Evolutionary conservation across 2,113 vertebrate genomes (phyloP).

Genomic region (Nestor notabilis): DNA sequence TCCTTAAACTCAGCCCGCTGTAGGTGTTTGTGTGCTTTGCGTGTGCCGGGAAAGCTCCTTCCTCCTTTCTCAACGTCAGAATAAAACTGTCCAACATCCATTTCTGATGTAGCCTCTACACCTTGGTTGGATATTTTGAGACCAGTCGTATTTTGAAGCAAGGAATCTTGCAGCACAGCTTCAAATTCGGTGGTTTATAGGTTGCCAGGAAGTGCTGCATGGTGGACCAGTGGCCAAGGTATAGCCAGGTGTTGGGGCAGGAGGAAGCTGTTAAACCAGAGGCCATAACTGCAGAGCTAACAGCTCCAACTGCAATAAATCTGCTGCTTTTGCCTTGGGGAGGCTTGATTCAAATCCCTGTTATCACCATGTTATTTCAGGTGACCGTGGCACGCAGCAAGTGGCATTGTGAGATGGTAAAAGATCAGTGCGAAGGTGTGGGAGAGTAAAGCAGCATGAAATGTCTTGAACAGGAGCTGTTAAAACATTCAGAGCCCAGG

Average conservation of each 20-base stretch:
- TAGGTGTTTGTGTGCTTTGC: not conserved
- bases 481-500: not conserved
- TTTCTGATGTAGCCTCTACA: not conserved
- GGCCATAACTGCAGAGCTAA: not conserved
- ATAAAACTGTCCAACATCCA: fast-evolving
- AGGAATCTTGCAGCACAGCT: not conserved
- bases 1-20: fast-evolving
- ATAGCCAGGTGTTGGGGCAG: fast-evolving
- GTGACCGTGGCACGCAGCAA: not conserved
- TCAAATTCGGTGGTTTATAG: too few species aligned
- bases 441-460: not conserved
- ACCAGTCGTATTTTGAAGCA: not conserved
- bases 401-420: not conserved
- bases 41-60: not conserved
- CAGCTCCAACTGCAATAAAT: not conserved
- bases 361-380: not conserved
- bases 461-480: not conserved
- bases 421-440: not conserved
- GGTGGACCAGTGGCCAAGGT: fast-evolving
- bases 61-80: not conserved
- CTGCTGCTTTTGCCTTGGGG: not conserved
- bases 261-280: not conserved
- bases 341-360: not conserved
- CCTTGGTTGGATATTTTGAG: not conserved
- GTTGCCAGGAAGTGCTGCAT: fast-evolving